Base-by-base conservation (phyloP, 2,888 invertebrate genomes). In the Therioaphis trifolii region DNA sequence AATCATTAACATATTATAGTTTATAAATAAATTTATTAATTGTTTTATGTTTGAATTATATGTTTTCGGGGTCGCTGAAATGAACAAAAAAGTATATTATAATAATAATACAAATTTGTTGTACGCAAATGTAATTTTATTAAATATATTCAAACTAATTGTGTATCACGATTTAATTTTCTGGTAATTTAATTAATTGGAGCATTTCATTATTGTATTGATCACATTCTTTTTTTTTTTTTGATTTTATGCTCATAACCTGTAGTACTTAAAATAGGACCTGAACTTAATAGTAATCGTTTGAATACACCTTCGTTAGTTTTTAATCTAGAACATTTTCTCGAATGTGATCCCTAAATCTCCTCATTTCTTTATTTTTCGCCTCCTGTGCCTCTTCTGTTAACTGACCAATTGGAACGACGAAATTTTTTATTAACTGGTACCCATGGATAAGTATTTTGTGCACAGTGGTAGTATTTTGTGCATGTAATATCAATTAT, bases 381-480 rank as follows among this genome's bases (percentile, higher is more conserved):
- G 63, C 63, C 63, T 63, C 27, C 63, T 63, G 63, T 29, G 63
- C 27, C 63, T 63, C 63, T 63, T 27, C 63, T 63, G 63, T 63
- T 15, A 63, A 63, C 63, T 63, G 27, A 63, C 63, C 63, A 63
- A 63, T 63, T 63, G 63, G 27, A 63, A 63, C 27, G 15, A 27
- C 63, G 27, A 24, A 63, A 63, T 63, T 63, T 24, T 27, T 24
- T 63, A 63, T 63, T 27, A 27, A 4, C 63, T 27, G 63, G 61
- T n/a, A 61, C 27, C 61, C 61, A 61, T 61, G 63, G 29, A 27
- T 63, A 63, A 63, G 63, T 63, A 63, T 63, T 63, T 63, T 63
- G 63, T 63, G 63, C 63, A 63, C 63, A 27, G 63, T 63, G 63
- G 63, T 27, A 63, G 63, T n/a, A n/a, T n/a, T n/a, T n/a, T n/a